A percentile compares a stretch with the other conserved stretches of the same genome.
Evolutionary conservation across 1,140 invertebrate genomes (phyloP).

Genomic region (Drosophila burlai): DNA sequence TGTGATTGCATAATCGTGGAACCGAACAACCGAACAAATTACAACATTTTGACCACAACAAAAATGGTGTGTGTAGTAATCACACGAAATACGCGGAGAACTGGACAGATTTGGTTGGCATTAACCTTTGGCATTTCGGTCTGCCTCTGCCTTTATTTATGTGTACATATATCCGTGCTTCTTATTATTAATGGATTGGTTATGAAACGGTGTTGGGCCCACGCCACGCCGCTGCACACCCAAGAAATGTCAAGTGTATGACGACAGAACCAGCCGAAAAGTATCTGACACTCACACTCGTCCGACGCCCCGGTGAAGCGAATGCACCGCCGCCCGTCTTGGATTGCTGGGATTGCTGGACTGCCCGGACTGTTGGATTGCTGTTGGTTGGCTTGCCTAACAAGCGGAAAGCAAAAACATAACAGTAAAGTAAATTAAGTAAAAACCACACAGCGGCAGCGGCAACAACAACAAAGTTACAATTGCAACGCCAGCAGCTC

Average conservation of each 20-base stretch:
- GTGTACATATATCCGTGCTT: constrained; percentile 18
- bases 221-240: constrained; percentile 58
- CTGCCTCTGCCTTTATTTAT: constrained; percentile 18
- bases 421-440: constrained; percentile 82
- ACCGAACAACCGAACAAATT: constrained; percentile 22
- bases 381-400: constrained; percentile 57
- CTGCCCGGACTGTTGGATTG: constrained; percentile 22
- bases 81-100: constrained; percentile 22
- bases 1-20: constrained; percentile 28
- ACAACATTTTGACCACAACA: constrained; percentile 27
- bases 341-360: constrained; percentile 26
- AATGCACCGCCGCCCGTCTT: constrained; percentile 34
- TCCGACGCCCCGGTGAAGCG: constrained; percentile 33
- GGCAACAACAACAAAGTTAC: constrained; percentile 15
- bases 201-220: constrained; percentile 64
- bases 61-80: constrained; percentile 39
- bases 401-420: constrained; percentile 79
- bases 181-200: constrained; percentile 48
- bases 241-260: constrained; percentile 68
- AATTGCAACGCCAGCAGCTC: constrained; percentile 60
- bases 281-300: constrained; percentile 52
- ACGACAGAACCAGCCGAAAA: constrained; percentile 60
- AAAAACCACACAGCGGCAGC: constrained; percentile 65
- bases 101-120: constrained; percentile 46
- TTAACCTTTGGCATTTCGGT: constrained; percentile 74